Conservation (phyloP, 2,888 invertebrate genomes). For the Standfussiana lucernea region DNA sequence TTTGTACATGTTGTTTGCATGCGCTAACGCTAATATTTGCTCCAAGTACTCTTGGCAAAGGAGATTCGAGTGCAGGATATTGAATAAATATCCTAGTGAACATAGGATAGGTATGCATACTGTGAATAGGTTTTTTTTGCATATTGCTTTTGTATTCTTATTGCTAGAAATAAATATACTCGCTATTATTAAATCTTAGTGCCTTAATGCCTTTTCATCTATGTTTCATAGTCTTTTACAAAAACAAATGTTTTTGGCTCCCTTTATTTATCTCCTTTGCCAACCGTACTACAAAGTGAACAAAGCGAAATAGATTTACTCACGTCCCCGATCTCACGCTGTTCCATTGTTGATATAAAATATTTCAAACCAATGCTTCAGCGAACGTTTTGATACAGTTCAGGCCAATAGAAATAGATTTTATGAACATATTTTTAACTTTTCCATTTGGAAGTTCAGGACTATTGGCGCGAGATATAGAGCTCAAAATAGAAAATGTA, state of each 20-base stretch:
- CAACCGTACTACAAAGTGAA: slow-evolving; percentile 6
- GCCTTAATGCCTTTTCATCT: not conserved
- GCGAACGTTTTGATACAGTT: slow-evolving; percentile 36
- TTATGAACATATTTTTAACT: slow-evolving; percentile 21
- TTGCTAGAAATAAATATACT: not conserved
- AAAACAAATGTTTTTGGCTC: not conserved
- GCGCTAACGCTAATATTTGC: slow-evolving; percentile 56
- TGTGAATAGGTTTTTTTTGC: not conserved
- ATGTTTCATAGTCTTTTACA: not conserved
- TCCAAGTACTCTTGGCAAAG: not conserved
- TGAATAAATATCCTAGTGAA: not conserved
- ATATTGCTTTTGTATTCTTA: not conserved
- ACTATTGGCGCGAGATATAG: slow-evolving; percentile 8
- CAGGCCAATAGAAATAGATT: slow-evolving; percentile 36
- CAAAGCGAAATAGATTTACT: slow-evolving; percentile 19
- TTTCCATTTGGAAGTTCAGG: slow-evolving; percentile 9
- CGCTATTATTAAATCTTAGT: not conserved
- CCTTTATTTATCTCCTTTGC: not conserved
- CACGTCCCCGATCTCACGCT: slow-evolving; percentile 12
- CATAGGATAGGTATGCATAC: not conserved
- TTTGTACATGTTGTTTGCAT: slow-evolving; percentile 86
- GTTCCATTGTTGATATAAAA: slow-evolving; percentile 26
- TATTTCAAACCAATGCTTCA: slow-evolving; percentile 31
- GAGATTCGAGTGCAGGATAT: not conserved
- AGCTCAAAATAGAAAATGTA: slow-evolving; percentile 16